Base-by-base conservation (phyloP, 2,888 invertebrate species). In the Cantharis rustica region DNA sequence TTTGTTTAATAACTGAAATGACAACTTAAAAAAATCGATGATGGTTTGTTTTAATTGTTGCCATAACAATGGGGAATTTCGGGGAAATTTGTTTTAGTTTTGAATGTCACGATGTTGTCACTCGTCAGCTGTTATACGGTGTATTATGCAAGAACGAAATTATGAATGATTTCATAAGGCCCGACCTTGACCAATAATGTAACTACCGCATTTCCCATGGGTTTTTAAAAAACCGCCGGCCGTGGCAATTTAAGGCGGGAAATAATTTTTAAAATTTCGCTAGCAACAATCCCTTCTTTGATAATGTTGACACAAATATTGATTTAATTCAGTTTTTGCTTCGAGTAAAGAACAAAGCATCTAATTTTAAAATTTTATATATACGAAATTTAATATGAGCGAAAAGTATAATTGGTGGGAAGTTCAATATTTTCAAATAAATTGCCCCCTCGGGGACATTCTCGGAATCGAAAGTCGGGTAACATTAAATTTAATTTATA, bases 401-500 rank as follows among this genome's bases (percentile, higher is more conserved):
- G 81, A 80, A 10, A 82, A 82, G 31, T 85, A 86, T 47, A 89
- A 90, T 75, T 91, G 90, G 90, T 91, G 91, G 90, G 89, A 89
- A 78, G 85, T 90, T 81, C 88, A 88, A 15, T 90, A 90, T 1
- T 87, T 89, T 9, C 86, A 88, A 71, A 87, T 88, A 63, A 80
- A 88, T 80, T 82, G 87, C 13, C 86, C 92, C 61, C 91, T 92
- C 0, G 92, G 92, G 79, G 89, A 91, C 82, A 87, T 92, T 79
- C 90, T 91, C 3, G 89, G 92, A 63, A 82, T 89, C 73, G 92
- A 92, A 82, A 92, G 92, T 82, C 86, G 91, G 91, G 92, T 92
- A 88, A 47, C 5, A 13, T 47, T 47, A 47, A 47, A n/a, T 47
- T 47, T 47, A 47, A n/a, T 47, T n/a, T 27, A 27, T 27, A 27